Evolutionary conservation across 35 echinoderm and acorn worm genomes (phyloP).

Genomic region (Heliocidaris tuberculata): DNA sequence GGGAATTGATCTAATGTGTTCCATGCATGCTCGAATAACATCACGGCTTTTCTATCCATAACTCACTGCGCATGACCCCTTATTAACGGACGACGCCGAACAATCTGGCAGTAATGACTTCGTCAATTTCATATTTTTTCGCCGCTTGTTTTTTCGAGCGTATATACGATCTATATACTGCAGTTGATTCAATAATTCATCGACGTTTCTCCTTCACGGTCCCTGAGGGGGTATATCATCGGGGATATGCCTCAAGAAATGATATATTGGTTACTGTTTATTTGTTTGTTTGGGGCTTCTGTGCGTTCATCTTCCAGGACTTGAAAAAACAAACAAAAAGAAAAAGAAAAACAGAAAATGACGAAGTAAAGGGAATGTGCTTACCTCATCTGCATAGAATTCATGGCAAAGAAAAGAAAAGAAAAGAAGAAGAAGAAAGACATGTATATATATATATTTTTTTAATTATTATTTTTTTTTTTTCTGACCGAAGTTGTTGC

Average conservation of each 20-base stretch:
- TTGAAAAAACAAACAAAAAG: too few species aligned
- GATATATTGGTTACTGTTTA: background rate
- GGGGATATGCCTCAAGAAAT: background rate
- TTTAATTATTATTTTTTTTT: too few species aligned
- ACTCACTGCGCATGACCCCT: background rate
- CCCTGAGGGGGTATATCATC: background rate
- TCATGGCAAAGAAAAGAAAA: background rate
- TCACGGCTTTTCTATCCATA: background rate
- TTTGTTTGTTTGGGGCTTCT: background rate
- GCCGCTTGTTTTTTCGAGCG: background rate
- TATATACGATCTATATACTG: background rate
- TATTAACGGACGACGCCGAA: background rate
- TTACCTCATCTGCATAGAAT: background rate
- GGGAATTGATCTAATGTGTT: background rate
- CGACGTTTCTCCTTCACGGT: background rate
- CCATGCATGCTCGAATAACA: background rate
- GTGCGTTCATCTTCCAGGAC: too few species aligned
- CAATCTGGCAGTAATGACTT: background rate
- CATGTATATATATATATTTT: too few species aligned
- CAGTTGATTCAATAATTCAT: background rate
- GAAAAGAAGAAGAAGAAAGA: background rate
- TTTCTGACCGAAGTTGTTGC: too few species aligned
- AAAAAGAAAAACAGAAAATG: background rate
- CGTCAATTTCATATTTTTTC: background rate
- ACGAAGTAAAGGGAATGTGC: background rate